Conservation (phyloP, 2,113 vertebrate genomes). For the Clarias macrocephalus region DNA sequence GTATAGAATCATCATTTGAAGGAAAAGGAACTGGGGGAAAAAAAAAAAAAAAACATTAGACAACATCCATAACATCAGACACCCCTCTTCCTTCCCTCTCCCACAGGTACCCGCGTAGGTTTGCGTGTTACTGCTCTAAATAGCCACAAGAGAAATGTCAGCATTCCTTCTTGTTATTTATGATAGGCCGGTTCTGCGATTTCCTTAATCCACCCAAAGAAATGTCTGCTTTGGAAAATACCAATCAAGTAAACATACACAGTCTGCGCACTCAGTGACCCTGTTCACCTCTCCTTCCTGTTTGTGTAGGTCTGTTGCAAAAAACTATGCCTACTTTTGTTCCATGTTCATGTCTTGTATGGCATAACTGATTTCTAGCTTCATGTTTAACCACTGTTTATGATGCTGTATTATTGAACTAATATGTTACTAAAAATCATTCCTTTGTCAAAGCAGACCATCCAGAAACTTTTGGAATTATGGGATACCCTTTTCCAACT, state of each 20-base stretch:
- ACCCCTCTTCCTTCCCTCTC: constrained; percentile 12
- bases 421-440: background rate
- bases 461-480: background rate
- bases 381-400: background rate
- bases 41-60: background rate
- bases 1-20: background rate
- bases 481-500: background rate
- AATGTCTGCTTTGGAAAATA: constrained; percentile 21
- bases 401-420: background rate
- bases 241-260: background rate
- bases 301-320: constrained; percentile 17
- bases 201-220: constrained; percentile 18
- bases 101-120: background rate
- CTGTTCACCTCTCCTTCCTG: constrained; percentile 39
- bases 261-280: background rate
- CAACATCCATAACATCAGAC: background rate
- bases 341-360: background rate
- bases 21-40: background rate
- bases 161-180: constrained; percentile 28
- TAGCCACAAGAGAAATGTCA: constrained; percentile 30
- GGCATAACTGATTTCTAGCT: background rate
- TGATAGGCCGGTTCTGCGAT: constrained; percentile 4
- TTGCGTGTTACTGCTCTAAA: constrained; percentile 14
- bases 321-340: background rate
- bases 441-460: background rate